Conservation (phyloP, 2,113 vertebrate genomes). For the Osmerus eperlanus region DNA sequence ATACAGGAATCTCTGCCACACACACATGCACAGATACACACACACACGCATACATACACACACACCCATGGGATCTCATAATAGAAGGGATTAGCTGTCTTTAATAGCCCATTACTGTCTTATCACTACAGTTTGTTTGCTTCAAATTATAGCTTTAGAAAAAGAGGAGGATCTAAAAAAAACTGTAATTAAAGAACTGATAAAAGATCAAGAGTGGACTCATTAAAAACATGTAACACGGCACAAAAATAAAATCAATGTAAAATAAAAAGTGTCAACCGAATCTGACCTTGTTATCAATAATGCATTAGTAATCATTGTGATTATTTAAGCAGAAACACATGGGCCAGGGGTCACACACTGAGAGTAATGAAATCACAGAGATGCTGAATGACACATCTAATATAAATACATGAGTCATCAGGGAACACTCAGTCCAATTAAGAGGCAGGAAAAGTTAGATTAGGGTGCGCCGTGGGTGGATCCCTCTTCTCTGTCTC, state of each 20-base stretch:
- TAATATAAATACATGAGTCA: constrained; percentile 61
- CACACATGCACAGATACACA: background rate
- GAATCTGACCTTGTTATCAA: constrained; percentile 33
- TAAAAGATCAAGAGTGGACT: background rate
- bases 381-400: constrained; percentile 56
- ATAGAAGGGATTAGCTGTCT: constrained; percentile 32
- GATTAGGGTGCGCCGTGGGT: constrained; percentile 29
- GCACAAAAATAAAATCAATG: constrained; percentile 25
- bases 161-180: background rate
- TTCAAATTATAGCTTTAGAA: constrained; percentile 36
- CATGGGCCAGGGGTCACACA: constrained; percentile 22
- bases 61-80: constrained; percentile 32
- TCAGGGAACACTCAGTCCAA: constrained; percentile 42
- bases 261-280: constrained; percentile 23
- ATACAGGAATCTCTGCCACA: constrained; percentile 31
- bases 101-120: constrained; percentile 55
- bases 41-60: background rate
- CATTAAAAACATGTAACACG: background rate
- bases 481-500: background rate
- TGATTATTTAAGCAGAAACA: constrained; percentile 50
- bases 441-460: constrained; percentile 53
- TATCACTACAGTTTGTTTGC: constrained; percentile 39
- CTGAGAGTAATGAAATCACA: constrained; percentile 46
- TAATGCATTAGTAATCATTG: constrained; percentile 45
- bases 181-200: background rate